A percentile compares a stretch with the other conserved stretches of the same genome.
Conservation (phyloP, 35 echinoderm and acorn worm genomes). For the Holothuria glaberrima region DNA sequence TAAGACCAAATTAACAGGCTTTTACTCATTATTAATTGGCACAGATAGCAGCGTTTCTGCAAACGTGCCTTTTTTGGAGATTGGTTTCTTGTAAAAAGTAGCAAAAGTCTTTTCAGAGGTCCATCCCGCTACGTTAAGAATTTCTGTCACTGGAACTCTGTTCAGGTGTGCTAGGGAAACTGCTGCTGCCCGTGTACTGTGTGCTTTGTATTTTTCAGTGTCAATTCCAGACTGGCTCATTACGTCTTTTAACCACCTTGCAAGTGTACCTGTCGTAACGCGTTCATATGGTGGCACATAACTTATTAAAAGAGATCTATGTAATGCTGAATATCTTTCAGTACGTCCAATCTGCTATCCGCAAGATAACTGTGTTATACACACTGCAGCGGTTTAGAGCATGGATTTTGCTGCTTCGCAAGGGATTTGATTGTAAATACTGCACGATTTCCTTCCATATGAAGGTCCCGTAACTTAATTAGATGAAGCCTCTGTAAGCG, state of each 20-base stretch:
- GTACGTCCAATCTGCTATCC: neutral
- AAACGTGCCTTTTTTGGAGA: neutral
- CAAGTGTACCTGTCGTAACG: neutral
- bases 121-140: conserved; percentile 54
- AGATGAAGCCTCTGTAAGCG: neutral
- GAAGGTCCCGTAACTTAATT: neutral
- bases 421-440: conserved; percentile 2
- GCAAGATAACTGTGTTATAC: neutral
- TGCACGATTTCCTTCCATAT: conserved; percentile 8
- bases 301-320: neutral
- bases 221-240: conserved; percentile 38
- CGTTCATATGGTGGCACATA: neutral
- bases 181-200: conserved; percentile 54
- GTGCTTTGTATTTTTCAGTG: conserved; percentile 48
- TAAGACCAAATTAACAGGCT: neutral
- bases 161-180: neutral
- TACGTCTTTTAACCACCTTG: neutral
- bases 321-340: neutral
- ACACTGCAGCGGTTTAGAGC: conserved; percentile 15
- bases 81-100: neutral
- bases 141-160: conserved; percentile 39
- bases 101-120: conserved; percentile 55
- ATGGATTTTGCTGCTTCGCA: conserved; percentile 7
- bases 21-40: neutral
- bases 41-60: conserved; percentile 1